Conservation (phyloP, 2,797 vertebrate species). For the Melanogrammus aeglefinus region DNA sequence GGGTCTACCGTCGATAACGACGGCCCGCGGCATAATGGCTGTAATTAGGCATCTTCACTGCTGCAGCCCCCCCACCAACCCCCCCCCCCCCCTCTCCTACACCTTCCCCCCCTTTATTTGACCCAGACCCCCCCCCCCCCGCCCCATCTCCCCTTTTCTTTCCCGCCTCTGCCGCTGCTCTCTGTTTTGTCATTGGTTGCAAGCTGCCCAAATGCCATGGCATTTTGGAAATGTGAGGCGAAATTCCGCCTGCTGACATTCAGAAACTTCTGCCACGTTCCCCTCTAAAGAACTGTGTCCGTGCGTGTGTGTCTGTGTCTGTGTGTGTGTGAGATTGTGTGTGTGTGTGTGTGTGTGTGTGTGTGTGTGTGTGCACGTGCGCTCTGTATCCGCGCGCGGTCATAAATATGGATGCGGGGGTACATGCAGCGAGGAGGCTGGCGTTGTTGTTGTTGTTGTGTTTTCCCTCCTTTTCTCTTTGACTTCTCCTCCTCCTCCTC, state of each 20-base stretch:
- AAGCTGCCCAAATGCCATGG: slow-evolving; percentile 81
- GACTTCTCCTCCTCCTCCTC: slow-evolving; percentile 28
- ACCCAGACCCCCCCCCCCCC: slow-evolving; percentile 52
- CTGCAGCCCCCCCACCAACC: slow-evolving; percentile 40
- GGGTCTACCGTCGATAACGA: background rate
- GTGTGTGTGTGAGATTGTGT: background rate
- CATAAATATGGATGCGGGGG: slow-evolving; percentile 71
- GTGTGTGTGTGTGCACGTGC: background rate
- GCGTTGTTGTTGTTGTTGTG: background rate
- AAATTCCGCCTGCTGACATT: slow-evolving; percentile 80
- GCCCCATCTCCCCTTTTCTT: slow-evolving; percentile 48
- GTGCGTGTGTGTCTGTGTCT: background rate
- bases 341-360: background rate
- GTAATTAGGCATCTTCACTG: slow-evolving; percentile 60
- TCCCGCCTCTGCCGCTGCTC: slow-evolving; percentile 46
- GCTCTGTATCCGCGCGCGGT: background rate
- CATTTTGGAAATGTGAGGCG: slow-evolving; percentile 81
- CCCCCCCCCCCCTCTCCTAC: slow-evolving; percentile 38
- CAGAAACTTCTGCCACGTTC: slow-evolving; percentile 76
- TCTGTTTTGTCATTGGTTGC: slow-evolving; percentile 67
- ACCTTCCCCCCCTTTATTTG: slow-evolving; percentile 51
- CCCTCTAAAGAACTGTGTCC: slow-evolving; percentile 46
- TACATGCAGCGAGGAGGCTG: slow-evolving; percentile 48
- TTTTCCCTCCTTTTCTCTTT: background rate
- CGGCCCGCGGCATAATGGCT: slow-evolving; percentile 8